Conservation (phyloP, 1,140 invertebrate species). For the Lepeophtheirus salmonis region DNA sequence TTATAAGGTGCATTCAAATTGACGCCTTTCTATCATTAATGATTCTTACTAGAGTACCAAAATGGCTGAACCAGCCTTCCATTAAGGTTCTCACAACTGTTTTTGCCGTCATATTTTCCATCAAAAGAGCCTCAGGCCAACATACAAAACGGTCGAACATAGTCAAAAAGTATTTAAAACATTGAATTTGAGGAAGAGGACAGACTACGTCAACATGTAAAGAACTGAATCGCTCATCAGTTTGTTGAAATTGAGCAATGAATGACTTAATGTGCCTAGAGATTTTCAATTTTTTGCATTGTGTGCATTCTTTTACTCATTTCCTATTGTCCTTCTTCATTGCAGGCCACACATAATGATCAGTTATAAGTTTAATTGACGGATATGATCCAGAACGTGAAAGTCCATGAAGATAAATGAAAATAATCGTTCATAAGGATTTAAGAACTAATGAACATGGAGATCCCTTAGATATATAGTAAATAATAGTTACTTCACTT, state of each 20-base stretch:
- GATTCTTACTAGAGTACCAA: slow-evolving; percentile 25
- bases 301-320: background rate
- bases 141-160: slow-evolving; percentile 22
- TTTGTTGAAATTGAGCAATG: too few species aligned
- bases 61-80: slow-evolving; percentile 26
- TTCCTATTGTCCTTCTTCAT: background rate
- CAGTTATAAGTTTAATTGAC: background rate
- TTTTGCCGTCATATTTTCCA: slow-evolving; percentile 24
- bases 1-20: slow-evolving; percentile 25
- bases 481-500: too few species aligned
- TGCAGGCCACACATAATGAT: slow-evolving; percentile 4
- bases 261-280: background rate
- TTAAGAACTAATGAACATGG: slow-evolving; percentile 5
- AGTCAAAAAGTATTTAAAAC: slow-evolving; percentile 22
- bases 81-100: slow-evolving; percentile 24
- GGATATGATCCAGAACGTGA: slow-evolving; percentile 14
- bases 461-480: slow-evolving; percentile 19
- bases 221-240: slow-evolving; percentile 18
- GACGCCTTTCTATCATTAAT: slow-evolving; percentile 29
- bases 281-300: background rate
- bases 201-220: slow-evolving; percentile 24
- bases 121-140: slow-evolving; percentile 22
- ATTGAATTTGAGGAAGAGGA: slow-evolving; percentile 21
- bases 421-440: background rate
- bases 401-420: slow-evolving; percentile 10